Conservation (phyloP, 2,888 invertebrate species). For the Platycnemis pennipes region DNA sequence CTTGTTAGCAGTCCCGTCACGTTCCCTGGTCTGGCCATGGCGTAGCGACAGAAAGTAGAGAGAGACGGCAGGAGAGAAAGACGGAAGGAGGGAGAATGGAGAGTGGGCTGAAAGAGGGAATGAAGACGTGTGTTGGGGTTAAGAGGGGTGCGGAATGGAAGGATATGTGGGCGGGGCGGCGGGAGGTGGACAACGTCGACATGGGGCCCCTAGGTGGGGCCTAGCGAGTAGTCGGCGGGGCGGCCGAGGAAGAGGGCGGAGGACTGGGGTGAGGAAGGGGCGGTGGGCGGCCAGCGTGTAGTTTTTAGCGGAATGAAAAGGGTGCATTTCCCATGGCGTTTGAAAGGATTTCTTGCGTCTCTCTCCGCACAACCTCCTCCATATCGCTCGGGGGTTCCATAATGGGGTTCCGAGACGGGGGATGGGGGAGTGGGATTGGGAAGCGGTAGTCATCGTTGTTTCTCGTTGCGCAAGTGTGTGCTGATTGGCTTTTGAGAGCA, state of each 20-base stretch:
- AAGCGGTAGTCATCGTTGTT: too few species aligned
- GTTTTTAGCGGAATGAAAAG: neutral
- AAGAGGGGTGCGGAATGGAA: constrained; percentile 28
- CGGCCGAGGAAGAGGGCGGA: neutral
- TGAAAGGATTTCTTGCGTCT: neutral
- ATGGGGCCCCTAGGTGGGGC: too few species aligned
- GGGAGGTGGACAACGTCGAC: neutral
- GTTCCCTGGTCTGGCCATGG: constrained; percentile 23
- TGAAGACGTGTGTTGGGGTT: constrained; percentile 56
- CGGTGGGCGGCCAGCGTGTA: neutral
- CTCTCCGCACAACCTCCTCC: neutral
- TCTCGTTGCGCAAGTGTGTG: too few species aligned
- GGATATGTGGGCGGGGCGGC: neutral
- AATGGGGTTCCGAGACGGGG: too few species aligned
- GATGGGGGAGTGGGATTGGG: too few species aligned
- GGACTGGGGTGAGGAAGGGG: neutral
- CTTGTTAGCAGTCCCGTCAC: constrained; percentile 59
- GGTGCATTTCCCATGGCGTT: neutral
- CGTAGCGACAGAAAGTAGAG: neutral
- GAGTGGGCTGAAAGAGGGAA: constrained; percentile 53
- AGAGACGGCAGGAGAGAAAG: neutral
- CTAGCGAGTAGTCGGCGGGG: too few species aligned
- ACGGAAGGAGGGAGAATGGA: neutral
- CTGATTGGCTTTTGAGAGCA: too few species aligned
- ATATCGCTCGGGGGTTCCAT: too few species aligned